Base-by-base conservation (phyloP, 35 echinoderm and acorn worm species). In the Apostichopus parvimensis region DNA sequence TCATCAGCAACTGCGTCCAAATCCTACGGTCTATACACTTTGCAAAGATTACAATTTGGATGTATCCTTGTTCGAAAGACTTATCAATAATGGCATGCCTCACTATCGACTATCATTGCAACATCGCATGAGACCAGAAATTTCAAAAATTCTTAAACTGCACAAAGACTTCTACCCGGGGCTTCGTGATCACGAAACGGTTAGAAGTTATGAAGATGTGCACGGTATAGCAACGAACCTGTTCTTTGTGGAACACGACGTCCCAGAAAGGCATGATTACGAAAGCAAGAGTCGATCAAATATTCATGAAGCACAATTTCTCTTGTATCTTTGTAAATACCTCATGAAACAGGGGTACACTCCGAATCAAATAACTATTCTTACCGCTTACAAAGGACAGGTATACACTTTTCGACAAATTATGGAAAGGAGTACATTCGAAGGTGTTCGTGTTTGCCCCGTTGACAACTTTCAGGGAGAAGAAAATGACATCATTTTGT, bases 1-100 rank as follows among this genome's bases (percentile, higher is more conserved):
- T 93, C 97, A 99, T 54, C 94, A 99, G 61, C 97, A 99, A 90
- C 92, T 99, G 15, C 77, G 97, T 66, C 97, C 97, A 79, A 99
- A 93, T 91, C 97, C 97, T 12, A 96, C 97, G 1, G 97, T 99
- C 24, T 99, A 94, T 70, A 65, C 92, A 54, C 87, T 99, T 55
- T 95, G 93, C 17, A 96, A 92, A 87, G 61, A 95, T 52, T 99
- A 87, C 77, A 88, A 99, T 6, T 59, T 99, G 13, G 95, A 96
- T 75, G 90, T 96, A 23, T 99, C 97, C 4, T 87, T 99, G 4
- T 99, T 99, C 62, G 97, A 99, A 79, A 91, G 97, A 86, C 91
- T 99, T 87, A 83, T 99, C 12, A 96, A 93, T 5, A 99, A 99
- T 87, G 93, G 84, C 4, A 79, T 96, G 75, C 91, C 93, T 56